Conservation (phyloP, 2,888 invertebrate species). For the Oxyteleia sp. region DNA sequence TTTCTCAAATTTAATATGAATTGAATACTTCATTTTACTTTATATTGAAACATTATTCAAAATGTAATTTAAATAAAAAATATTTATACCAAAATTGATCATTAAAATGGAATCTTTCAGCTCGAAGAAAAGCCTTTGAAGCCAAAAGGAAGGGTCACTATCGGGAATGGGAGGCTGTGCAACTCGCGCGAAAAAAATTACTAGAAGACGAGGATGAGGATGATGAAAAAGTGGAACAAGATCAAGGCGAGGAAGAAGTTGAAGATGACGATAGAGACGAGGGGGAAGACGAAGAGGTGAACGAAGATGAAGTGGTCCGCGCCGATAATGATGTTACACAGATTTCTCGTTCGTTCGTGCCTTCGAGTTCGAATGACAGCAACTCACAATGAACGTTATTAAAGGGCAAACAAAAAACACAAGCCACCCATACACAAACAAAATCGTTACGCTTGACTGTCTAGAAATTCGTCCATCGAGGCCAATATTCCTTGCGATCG, state of each 20-base stretch:
- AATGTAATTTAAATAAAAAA: no score
- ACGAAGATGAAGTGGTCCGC: conserved; percentile 57
- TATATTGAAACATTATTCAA: no score
- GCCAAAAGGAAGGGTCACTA: conserved; percentile 98
- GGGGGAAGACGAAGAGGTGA: conserved; percentile 73
- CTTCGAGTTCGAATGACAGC: conserved; percentile 83
- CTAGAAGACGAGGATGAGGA: conserved; percentile 96
- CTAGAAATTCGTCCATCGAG: conserved; percentile 73
- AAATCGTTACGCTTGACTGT: conserved; percentile 73
- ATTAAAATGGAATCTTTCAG: no score
- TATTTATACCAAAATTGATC: no score
- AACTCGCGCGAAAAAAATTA: conserved; percentile 96
- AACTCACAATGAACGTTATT: conserved; percentile 77
- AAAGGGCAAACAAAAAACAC: conserved; percentile 24
- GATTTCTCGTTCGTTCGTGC: conserved; percentile 84
- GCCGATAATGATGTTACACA: conserved; percentile 77
- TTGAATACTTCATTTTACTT: no score
- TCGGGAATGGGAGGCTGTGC: conserved; percentile 98
- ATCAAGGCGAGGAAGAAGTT: conserved; percentile 76
- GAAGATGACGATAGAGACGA: conserved; percentile 75
- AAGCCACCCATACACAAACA: conserved; percentile 28
- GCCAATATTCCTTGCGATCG: conserved; percentile 75
- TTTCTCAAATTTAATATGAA: no score
- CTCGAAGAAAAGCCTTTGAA: conserved; percentile 94
- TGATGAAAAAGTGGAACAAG: conserved; percentile 89